Evolutionary conservation across 2,113 vertebrate genomes (phyloP).

Genomic region (Dicaeum eximium): DNA sequence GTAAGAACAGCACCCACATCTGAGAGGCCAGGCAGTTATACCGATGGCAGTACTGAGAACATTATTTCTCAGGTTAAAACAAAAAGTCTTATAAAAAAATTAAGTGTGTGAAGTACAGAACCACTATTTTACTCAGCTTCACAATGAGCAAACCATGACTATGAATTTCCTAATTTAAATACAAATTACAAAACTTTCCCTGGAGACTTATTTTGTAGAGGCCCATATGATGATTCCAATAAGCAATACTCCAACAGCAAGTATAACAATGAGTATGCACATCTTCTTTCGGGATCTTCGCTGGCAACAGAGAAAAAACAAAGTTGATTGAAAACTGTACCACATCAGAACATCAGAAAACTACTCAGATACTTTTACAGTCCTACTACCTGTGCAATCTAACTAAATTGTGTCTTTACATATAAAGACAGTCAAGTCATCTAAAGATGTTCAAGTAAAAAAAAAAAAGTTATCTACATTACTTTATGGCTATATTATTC

Average conservation of each 20-base stretch:
- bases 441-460: background rate
- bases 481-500: background rate
- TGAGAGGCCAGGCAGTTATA: background rate
- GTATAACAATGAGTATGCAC: constrained; percentile 83
- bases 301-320: constrained; percentile 56
- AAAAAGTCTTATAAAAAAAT: background rate
- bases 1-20: background rate
- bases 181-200: background rate
- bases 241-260: constrained; percentile 72
- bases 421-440: background rate
- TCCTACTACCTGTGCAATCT: background rate
- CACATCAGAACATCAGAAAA: background rate
- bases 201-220: background rate
- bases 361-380: background rate
- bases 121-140: constrained; percentile 47
- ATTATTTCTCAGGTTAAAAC: background rate
- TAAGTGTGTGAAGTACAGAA: constrained; percentile 37
- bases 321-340: background rate
- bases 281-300: constrained; percentile 93
- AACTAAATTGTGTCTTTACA: background rate
- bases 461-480: background rate
- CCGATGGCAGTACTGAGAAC: background rate
- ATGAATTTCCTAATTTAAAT: constrained; percentile 33
- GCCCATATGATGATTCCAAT: constrained; percentile 82
- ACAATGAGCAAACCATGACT: constrained; percentile 35